phyloP scores from a whole-genome alignment of 1,140 invertebrate genomes.

The Rhagoletis pomonella region DNA sequence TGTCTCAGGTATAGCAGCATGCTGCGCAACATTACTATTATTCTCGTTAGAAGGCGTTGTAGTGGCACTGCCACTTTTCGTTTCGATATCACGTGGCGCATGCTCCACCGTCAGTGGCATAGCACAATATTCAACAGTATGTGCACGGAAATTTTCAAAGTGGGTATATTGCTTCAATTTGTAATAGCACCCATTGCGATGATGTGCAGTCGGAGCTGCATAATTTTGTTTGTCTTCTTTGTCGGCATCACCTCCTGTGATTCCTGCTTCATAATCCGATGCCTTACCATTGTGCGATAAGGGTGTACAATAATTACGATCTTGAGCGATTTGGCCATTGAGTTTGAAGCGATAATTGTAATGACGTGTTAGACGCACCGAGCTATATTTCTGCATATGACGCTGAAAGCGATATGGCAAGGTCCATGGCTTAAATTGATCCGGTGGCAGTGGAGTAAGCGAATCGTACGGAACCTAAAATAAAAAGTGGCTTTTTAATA shows the following conservation, averaged over 20 bases:
- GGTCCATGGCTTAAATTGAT: slow-evolving; percentile 79
- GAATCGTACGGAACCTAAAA: slow-evolving; percentile 77
- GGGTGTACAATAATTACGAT: not conserved
- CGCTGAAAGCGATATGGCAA: slow-evolving; percentile 76
- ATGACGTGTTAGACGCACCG: slow-evolving; percentile 55
- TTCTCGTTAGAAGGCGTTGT: not conserved
- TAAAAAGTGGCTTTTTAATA: not conserved
- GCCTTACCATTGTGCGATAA: not conserved
- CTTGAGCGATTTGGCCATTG: slow-evolving; percentile 1
- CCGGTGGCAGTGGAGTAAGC: slow-evolving; percentile 79
- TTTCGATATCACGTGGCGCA: slow-evolving; percentile 4
- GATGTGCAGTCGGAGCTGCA: slow-evolving; percentile 2
- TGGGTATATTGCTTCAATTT: slow-evolving; percentile 62
- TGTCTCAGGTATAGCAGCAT: not conserved
- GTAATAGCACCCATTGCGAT: slow-evolving; percentile 20
- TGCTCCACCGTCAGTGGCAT: slow-evolving; percentile 58
- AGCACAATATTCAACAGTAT: slow-evolving; percentile 55
- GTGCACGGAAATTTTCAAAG: slow-evolving; percentile 60
- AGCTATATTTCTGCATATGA: slow-evolving; percentile 61
- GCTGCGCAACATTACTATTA: not conserved
- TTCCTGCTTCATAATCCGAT: slow-evolving; percentile 24
- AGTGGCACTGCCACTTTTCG: slow-evolving; percentile 4
- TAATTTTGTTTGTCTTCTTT: slow-evolving; percentile 59
- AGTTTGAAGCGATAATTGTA: slow-evolving; percentile 57
- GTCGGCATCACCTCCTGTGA: slow-evolving; percentile 52